Percentiles rank a stretch among this genome's conserved stretches.
These are phyloP conservation scores for Chelidonichthys spinosus DNA, from an alignment of 2,797 vertebrate species.

Conservation along the genomic window DNA sequence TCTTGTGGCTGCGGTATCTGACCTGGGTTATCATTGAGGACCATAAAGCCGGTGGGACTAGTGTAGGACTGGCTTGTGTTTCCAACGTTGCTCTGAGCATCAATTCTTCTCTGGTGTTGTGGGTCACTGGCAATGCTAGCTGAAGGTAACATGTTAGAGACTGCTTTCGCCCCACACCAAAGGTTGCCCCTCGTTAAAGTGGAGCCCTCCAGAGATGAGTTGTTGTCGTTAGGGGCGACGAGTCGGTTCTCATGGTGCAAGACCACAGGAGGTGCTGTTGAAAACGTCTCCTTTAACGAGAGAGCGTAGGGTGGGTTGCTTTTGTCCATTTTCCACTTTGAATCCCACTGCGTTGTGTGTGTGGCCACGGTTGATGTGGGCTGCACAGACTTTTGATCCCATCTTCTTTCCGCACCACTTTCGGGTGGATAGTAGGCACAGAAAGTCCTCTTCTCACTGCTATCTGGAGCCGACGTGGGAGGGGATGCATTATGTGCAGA, in stretches of 20 bases:
- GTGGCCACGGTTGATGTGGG: too few relatives aligned
- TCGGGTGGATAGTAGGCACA: background rate
- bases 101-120: background rate
- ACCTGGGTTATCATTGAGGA: background rate
- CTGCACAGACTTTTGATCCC: background rate
- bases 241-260: slow-evolving; percentile 29
- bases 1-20: background rate
- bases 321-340: background rate
- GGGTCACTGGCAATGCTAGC: background rate
- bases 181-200: background rate
- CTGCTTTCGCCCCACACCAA: background rate
- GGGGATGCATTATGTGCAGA: background rate
- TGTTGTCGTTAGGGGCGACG: background rate
- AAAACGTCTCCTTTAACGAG: background rate
- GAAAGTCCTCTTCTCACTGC: background rate
- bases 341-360: background rate
- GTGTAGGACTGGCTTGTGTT: background rate
- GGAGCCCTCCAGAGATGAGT: background rate
- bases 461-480: background rate
- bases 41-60: too few relatives aligned
- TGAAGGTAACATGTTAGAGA: background rate
- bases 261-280: background rate
- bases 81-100: background rate
- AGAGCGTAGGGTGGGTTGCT: background rate
- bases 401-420: background rate